Base-by-base conservation (phyloP, 1,140 invertebrate genomes). In the Drosophila serrata region DNA sequence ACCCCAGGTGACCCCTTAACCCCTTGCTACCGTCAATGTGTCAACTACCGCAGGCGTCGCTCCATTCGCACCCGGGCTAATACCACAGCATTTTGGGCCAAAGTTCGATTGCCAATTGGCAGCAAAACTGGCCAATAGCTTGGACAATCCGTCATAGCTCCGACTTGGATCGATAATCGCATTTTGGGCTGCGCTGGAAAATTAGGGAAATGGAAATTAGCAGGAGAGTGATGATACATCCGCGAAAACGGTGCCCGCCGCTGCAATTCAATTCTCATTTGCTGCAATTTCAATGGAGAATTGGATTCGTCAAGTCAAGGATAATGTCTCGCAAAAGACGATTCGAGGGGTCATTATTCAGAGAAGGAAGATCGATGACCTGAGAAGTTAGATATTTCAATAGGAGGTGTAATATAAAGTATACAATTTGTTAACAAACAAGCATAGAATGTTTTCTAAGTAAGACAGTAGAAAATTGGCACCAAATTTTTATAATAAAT, bases 111-210 rank as follows among this genome's bases (percentile, higher is more conserved):
- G 62, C 15, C 49, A 62, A 75, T 63, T 74, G 61, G 33, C 61
- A 56, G 39, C 55, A 76, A 76, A 57, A 76, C 61, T 37, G 40
- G 53, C 72, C 57, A 76, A 67, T 43, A 67, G 17, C 53, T 48
- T 42, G 39, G 62, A 57, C 53, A 76, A 67, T 53, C 73, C 61
- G 39, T 75, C 69, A 40, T 19, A 27, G 58, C 35, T 29, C 22
- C 33, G 35, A 59, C 77, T 29, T 53, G 60, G 76, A 27, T 58
- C 51, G 39, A 69, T 33, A 31, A 81, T 15, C 42, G 43, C 17
- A 31, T 46, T 46, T 46, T 13, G 15, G 61, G 42, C 11, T 31
- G 35, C 13, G 7, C 8, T 22, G 27, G 37, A 31, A 31, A 59
- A 63, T 63, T 75, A 60, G 37, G 46, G n/a, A 55, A 1, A 19